phyloP scores from a whole-genome alignment of 2,888 invertebrate genomes.

The Thereva unica region DNA sequence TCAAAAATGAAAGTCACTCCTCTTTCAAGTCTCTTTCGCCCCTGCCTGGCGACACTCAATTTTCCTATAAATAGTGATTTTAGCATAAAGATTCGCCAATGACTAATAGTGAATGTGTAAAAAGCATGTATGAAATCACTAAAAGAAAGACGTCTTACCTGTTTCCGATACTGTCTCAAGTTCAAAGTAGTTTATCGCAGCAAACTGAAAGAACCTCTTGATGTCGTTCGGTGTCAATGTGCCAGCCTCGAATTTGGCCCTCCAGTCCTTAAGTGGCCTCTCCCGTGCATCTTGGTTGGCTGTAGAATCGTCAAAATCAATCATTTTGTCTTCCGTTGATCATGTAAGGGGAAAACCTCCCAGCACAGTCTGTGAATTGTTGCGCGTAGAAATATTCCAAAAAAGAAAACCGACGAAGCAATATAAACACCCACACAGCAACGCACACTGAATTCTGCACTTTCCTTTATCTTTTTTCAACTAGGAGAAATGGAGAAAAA shows the following conservation, averaged over 20 bases:
- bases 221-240: conserved; percentile 52
- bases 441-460: too few species aligned
- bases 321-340: conserved; percentile 32
- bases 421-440: too few species aligned
- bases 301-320: conserved; percentile 38
- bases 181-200: conserved; percentile 55
- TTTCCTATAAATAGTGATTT: conserved; percentile 27
- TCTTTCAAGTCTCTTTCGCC: conserved; percentile 11
- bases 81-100: not conserved
- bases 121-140: too few species aligned
- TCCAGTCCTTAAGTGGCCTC: conserved; percentile 56
- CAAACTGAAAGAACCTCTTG: conserved; percentile 53
- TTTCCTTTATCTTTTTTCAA: too few species aligned
- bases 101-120: too few species aligned
- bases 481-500: not conserved
- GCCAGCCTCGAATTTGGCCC: conserved; percentile 54
- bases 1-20: too few species aligned
- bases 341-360: conserved; percentile 1
- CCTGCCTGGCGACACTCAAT: conserved; percentile 13
- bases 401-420: too few species aligned
- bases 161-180: conserved; percentile 51
- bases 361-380: not conserved
- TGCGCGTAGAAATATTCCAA: not conserved
- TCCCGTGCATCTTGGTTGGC: conserved; percentile 33
- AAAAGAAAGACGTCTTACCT: conserved; percentile 48